These are phyloP conservation scores for Acleris emargana DNA, from an alignment of 2,888 invertebrate genomes.

Conservation along the genomic window DNA sequence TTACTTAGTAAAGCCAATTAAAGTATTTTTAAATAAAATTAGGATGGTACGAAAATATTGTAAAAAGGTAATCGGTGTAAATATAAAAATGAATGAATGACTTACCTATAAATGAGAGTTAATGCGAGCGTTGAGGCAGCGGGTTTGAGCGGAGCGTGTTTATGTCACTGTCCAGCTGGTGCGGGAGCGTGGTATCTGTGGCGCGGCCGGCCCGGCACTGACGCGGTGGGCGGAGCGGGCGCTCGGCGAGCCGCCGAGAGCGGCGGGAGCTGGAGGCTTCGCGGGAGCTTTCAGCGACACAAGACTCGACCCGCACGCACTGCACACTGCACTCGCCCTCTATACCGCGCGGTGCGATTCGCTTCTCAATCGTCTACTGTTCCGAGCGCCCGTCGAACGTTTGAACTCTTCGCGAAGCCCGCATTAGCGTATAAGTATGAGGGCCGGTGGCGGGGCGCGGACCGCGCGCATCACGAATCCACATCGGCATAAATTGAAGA, in stretches of 20 bases:
- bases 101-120: conserved; percentile 61
- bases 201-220: conserved; percentile 84
- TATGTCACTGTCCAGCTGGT: conserved; percentile 60
- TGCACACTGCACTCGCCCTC: conserved; percentile 83
- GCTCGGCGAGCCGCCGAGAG: conserved; percentile 56
- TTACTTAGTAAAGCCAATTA: neutral
- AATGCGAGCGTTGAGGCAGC: conserved; percentile 60
- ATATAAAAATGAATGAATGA: conserved; percentile 33
- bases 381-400: conserved; percentile 80
- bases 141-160: conserved; percentile 47
- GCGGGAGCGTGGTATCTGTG: conserved; percentile 75
- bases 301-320: conserved; percentile 73
- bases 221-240: conserved; percentile 67
- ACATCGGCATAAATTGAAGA: conserved; percentile 80
- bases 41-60: too few relatives aligned
- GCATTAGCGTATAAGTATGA: conserved; percentile 83
- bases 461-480: conserved; percentile 78
- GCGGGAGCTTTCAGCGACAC: conserved; percentile 81
- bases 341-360: conserved; percentile 79
- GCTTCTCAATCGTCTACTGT: conserved; percentile 80
- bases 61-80: too few relatives aligned
- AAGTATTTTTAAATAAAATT: conserved; percentile 1
- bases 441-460: conserved; percentile 79
- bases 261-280: conserved; percentile 68
- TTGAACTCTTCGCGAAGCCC: conserved; percentile 80